Percentiles rank a stretch among this genome's conserved stretches.
phyloP scores from a whole-genome alignment of 2,113 vertebrate genomes.

The Lophura nycthemera region DNA sequence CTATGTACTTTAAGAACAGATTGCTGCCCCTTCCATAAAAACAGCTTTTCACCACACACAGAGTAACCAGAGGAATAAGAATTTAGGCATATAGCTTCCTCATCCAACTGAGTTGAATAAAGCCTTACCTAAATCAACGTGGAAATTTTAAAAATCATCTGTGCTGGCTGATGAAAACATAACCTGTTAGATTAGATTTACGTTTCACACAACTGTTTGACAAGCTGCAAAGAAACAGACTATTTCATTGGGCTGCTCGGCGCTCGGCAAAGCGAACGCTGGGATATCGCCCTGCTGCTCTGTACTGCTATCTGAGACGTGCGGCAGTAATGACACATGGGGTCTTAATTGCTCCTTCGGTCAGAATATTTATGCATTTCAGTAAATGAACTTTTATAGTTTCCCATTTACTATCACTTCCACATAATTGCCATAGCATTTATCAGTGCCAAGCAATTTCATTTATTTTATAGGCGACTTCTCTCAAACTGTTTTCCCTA shows the following conservation, averaged over 20 bases:
- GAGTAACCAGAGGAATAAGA: neutral
- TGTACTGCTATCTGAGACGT: fast-evolving
- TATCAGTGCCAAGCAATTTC: neutral
- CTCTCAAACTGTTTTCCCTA: neutral
- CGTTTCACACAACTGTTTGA: slow-evolving; percentile 35
- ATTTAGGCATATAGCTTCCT: neutral
- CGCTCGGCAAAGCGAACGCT: neutral
- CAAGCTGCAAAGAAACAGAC: slow-evolving; percentile 29
- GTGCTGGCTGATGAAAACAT: neutral
- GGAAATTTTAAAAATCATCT: neutral
- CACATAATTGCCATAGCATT: neutral
- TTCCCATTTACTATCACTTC: neutral
- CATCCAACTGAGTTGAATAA: neutral
- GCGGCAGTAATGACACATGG: neutral
- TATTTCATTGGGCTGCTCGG: slow-evolving; percentile 9
- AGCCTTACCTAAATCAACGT: neutral
- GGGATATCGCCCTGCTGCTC: neutral
- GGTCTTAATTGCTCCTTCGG: neutral
- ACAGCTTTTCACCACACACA: neutral
- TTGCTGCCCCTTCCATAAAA: slow-evolving; percentile 17
- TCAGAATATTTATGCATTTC: neutral
- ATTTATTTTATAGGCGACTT: neutral
- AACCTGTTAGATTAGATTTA: slow-evolving; percentile 24
- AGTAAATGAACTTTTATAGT: neutral
- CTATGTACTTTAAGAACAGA: slow-evolving; percentile 60